Conservation (phyloP, 1,140 invertebrate species). For the Idris sp. region DNA sequence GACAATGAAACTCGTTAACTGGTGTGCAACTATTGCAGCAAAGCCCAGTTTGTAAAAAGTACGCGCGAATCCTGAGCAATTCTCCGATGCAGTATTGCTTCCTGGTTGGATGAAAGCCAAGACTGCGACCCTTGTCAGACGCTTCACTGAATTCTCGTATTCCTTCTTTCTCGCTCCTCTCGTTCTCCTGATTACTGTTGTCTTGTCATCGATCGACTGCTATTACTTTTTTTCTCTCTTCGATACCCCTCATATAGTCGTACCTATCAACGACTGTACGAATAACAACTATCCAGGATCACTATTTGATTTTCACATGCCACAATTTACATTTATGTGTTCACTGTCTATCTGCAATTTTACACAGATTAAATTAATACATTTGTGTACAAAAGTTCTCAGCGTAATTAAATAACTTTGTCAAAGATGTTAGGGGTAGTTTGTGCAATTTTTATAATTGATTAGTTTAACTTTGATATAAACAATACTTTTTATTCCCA, state of each 20-base stretch:
- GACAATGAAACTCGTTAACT: slow-evolving; percentile 72
- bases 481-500: too few species aligned
- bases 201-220: slow-evolving; percentile 44
- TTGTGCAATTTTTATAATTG: too few species aligned
- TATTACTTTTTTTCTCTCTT: slow-evolving; percentile 6
- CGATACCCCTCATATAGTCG: slow-evolving; percentile 12
- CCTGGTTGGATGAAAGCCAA: slow-evolving; percentile 71
- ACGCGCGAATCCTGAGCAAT: slow-evolving; percentile 48
- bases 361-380: too few species aligned
- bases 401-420: too few species aligned
- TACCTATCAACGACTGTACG: slow-evolving; percentile 30
- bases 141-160: slow-evolving; percentile 21
- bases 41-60: slow-evolving; percentile 61
- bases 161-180: slow-evolving; percentile 4
- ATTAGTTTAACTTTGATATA: too few species aligned
- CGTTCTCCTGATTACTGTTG: slow-evolving; percentile 12
- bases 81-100: slow-evolving; percentile 70
- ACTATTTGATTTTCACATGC: slow-evolving; percentile 57
- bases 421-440: too few species aligned
- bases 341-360: too few species aligned
- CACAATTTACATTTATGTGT: slow-evolving; percentile 61
- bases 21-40: slow-evolving; percentile 65
- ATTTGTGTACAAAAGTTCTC: too few species aligned
- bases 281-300: slow-evolving; percentile 32
- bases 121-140: slow-evolving; percentile 68